These are phyloP conservation scores for Holothuria scabra DNA, from an alignment of 53 echinoderm and acorn worm genomes.

Conservation along the genomic window DNA sequence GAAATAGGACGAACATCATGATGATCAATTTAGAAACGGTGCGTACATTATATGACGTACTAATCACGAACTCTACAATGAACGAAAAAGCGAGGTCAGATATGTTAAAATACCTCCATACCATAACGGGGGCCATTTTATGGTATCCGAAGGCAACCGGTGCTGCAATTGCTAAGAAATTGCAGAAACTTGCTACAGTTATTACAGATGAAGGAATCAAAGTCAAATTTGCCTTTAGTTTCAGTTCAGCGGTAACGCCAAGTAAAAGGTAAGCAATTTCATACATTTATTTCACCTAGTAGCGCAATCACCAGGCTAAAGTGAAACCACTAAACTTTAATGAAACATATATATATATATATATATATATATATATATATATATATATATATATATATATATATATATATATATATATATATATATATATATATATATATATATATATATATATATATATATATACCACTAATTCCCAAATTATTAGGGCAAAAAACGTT, in stretches of 20 bases:
- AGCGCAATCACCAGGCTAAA: background rate
- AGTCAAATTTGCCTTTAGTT: slow-evolving; percentile 6
- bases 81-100: background rate
- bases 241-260: background rate
- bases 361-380: no score
- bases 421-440: no score
- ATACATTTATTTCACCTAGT: background rate
- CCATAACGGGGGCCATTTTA: background rate
- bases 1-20: slow-evolving; percentile 11
- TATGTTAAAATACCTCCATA: background rate
- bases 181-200: background rate
- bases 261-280: background rate
- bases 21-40: background rate
- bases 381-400: no score
- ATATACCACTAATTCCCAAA: no score
- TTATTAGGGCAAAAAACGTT: no score
- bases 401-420: no score
- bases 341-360: no score
- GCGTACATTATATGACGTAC: background rate
- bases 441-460: no score
- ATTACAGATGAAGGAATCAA: background rate
- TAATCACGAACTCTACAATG: background rate
- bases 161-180: background rate
- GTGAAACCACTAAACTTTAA: no score
- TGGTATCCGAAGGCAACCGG: slow-evolving; percentile 1